Base-by-base conservation (phyloP, 2,797 vertebrate genomes). In the Pelochelys cantorii region DNA sequence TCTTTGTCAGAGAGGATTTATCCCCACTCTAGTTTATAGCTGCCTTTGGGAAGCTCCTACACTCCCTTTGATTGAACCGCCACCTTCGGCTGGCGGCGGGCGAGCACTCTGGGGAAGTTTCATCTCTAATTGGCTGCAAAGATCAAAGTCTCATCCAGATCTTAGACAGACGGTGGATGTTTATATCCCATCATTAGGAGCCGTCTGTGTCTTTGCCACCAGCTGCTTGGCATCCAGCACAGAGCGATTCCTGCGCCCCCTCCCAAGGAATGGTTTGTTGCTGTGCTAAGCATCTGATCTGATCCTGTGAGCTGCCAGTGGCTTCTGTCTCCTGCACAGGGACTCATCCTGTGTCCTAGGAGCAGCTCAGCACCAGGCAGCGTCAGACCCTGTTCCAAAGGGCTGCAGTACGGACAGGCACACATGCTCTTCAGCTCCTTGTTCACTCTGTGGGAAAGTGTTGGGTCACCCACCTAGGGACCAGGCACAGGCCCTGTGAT, bases 101-200 rank as follows among this genome's bases (percentile, higher is more conserved):
- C 81, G 75, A 88, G 68, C 29, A 29, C 54, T 89, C 89, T 20
- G 56, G 54, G 84, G 86, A 90, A 48, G 60, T 89, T 90, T 65
- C 5, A 20, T 83, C 81, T 65, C 87, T 84, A 48, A 56, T 78
- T 95, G 93, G 86, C 86, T 84, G 85, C 25, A 65, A 60, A 71
- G 88, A 53, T 85, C 3, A 10, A 31, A 22, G 34, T 42, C 84
- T 83, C 48, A 34, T 68, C 87, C 88, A 84, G 89, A 75, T 81
- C 56, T 34, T 53, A 74, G 87, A 90, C 89, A 85, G 88, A 79
- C 4, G 4, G 84, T 34, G 54, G 52, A 71, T 77, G 77, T 87
- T 82, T 80, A 57, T 18, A 77, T 37, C 54, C 80, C 87, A 87
- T 77, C 78, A 95, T 56, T 77, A 82, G 81, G 53, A 56, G 18